Conservation (phyloP, 2,113 vertebrate species). For the Lethenteron camtschaticum region DNA sequence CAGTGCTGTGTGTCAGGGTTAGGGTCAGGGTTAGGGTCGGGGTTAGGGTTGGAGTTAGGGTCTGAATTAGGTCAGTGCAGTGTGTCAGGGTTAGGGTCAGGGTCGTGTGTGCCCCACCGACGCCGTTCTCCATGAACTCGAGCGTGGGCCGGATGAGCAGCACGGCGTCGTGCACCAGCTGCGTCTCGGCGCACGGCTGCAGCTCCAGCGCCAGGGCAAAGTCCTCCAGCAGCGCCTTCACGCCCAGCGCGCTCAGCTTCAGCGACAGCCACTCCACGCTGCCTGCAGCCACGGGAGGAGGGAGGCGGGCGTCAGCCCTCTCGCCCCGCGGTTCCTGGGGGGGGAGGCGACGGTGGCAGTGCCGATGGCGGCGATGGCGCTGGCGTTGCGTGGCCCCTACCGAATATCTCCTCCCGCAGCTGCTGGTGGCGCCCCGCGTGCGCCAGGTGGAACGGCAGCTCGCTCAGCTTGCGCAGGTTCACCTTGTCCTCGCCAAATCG, state of each 20-base stretch:
- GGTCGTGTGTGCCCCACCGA: constrained; percentile 19
- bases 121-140: constrained; percentile 19
- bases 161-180: constrained; percentile 27
- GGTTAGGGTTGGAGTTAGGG: no score
- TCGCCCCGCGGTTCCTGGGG: no score
- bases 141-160: constrained; percentile 27
- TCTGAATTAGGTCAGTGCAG: no score
- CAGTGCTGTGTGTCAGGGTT: no score
- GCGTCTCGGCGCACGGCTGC: constrained; percentile 23
- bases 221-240: constrained; percentile 27
- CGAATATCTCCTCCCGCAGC: constrained; percentile 29
- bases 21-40: no score
- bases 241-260: constrained; percentile 23
- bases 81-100: no score
- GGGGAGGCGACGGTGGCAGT: background rate
- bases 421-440: constrained; percentile 24
- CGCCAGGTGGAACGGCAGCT: constrained; percentile 36
- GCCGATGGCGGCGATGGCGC: background rate
- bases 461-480: constrained; percentile 36
- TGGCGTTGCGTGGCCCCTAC: constrained; percentile 15
- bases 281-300: constrained; percentile 19
- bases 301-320: background rate
- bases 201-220: constrained; percentile 25
- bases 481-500: constrained; percentile 31
- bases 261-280: constrained; percentile 39